A percentile compares a stretch with the other conserved stretches of the same genome.
Evolutionary conservation across 1,140 invertebrate genomes (phyloP).

Genomic region (Nasonia longicornis): DNA sequence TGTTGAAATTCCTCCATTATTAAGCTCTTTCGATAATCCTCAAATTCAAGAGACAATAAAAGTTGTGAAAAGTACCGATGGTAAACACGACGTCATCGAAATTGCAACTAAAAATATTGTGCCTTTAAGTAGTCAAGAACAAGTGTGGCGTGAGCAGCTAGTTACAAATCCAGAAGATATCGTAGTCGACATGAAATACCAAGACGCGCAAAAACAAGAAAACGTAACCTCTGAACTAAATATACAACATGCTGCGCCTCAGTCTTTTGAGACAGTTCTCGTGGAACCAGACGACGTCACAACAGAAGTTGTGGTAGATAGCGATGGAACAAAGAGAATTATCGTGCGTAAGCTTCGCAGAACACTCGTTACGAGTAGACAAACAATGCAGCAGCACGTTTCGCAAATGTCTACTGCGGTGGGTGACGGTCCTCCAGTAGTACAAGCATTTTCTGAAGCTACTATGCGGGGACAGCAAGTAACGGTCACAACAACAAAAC

Average conservation of each 20-base stretch:
- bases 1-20: conserved; percentile 40
- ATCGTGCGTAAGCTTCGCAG: conserved; percentile 76
- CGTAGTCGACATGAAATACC: conserved; percentile 81
- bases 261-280: conserved; percentile 82
- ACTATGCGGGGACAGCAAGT: conserved; percentile 75
- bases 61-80: conserved; percentile 76
- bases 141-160: conserved; percentile 41
- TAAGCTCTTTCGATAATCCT: conserved; percentile 34
- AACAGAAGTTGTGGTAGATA: conserved; percentile 82
- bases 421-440: conserved; percentile 66
- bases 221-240: conserved; percentile 73
- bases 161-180: conserved; percentile 67
- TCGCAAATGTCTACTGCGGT: conserved; percentile 60
- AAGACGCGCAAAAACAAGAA: conserved; percentile 68
- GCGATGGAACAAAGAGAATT: conserved; percentile 84
- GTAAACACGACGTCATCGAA: conserved; percentile 81
- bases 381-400: conserved; percentile 67
- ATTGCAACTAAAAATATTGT: conserved; percentile 76
- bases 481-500: conserved; percentile 72
- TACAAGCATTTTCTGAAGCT: conserved; percentile 76
- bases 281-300: conserved; percentile 82
- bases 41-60: conserved; percentile 75
- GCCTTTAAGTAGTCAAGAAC: conserved; percentile 67
- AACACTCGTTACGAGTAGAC: conserved; percentile 65
- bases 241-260: conserved; percentile 76